A percentile compares a stretch with the other conserved stretches of the same genome.
Evolutionary conservation across 2,113 vertebrate species (phyloP).

Genomic region (Nerophis ophidion): DNA sequence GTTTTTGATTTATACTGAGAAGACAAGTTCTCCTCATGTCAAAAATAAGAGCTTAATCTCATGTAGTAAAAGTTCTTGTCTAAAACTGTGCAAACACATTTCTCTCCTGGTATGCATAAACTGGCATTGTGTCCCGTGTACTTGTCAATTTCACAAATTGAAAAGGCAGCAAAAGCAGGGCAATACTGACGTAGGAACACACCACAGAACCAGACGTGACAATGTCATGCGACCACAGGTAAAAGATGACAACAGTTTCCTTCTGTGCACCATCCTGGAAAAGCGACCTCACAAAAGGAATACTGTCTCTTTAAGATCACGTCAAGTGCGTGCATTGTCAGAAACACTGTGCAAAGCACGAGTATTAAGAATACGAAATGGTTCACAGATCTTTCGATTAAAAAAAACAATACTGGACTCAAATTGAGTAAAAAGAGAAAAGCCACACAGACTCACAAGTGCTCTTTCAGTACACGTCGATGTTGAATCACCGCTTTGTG

Average conservation of each 20-base stretch:
- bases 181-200: constrained; percentile 49
- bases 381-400: constrained; percentile 31
- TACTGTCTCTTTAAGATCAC: constrained; percentile 69
- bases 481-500: constrained; percentile 3
- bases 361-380: constrained; percentile 27
- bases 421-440: background rate
- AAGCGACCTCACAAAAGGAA: constrained; percentile 57
- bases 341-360: constrained; percentile 51
- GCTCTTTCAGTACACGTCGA: constrained; percentile 28
- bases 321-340: constrained; percentile 37
- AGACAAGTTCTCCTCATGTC: background rate
- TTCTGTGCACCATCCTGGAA: constrained; percentile 33
- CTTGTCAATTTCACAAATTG: constrained; percentile 83
- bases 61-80: constrained; percentile 75
- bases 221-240: constrained; percentile 39
- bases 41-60: constrained; percentile 59
- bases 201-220: constrained; percentile 31
- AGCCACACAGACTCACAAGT: constrained; percentile 12
- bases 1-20: too few species aligned
- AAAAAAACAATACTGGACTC: constrained; percentile 12
- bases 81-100: constrained; percentile 64
- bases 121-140: constrained; percentile 55
- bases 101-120: constrained; percentile 57
- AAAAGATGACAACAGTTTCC: constrained; percentile 11
- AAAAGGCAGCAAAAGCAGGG: constrained; percentile 69